These are phyloP conservation scores for Coregonus suidteri DNA, from an alignment of 2,797 vertebrate genomes.

Conservation along the genomic window DNA sequence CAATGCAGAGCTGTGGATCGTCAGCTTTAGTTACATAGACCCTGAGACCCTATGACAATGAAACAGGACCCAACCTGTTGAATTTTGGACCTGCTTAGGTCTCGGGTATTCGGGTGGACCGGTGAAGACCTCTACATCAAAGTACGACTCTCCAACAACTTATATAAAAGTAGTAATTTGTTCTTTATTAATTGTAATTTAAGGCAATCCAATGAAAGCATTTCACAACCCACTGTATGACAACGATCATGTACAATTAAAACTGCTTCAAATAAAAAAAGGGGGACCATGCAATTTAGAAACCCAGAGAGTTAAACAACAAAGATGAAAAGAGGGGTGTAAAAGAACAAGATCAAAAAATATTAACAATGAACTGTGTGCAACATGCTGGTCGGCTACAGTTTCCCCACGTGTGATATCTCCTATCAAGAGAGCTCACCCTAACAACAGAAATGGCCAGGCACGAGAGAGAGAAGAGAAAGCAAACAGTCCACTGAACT, in stretches of 20 bases:
- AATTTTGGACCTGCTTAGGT: neutral
- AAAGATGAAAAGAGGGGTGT: conserved; percentile 45
- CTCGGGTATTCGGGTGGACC: too few relatives aligned
- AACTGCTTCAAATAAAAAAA: conserved; percentile 62
- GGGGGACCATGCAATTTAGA: conserved; percentile 71
- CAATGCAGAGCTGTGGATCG: neutral
- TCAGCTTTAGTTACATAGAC: neutral
- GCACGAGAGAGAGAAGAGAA: conserved; percentile 63
- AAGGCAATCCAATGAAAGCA: conserved; percentile 88
- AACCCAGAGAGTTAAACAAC: conserved; percentile 61
- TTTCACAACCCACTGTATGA: conserved; percentile 82
- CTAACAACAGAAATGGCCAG: conserved; percentile 55
- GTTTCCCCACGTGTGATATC: conserved; percentile 45
- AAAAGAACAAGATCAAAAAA: conserved; percentile 21
- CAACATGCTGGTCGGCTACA: conserved; percentile 74
- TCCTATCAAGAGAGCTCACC: conserved; percentile 49
- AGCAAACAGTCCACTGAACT: conserved; percentile 64
- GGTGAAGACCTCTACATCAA: too few relatives aligned
- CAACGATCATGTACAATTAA: conserved; percentile 81
- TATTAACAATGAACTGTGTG: conserved; percentile 47
- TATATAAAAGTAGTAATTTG: conserved; percentile 74
- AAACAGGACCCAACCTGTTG: neutral
- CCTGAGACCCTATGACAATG: too few relatives aligned
- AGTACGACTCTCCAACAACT: conserved; percentile 19
- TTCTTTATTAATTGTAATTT: conserved; percentile 77